phyloP scores from a whole-genome alignment of 2,888 invertebrate species.

The Synergus umbraculus region DNA sequence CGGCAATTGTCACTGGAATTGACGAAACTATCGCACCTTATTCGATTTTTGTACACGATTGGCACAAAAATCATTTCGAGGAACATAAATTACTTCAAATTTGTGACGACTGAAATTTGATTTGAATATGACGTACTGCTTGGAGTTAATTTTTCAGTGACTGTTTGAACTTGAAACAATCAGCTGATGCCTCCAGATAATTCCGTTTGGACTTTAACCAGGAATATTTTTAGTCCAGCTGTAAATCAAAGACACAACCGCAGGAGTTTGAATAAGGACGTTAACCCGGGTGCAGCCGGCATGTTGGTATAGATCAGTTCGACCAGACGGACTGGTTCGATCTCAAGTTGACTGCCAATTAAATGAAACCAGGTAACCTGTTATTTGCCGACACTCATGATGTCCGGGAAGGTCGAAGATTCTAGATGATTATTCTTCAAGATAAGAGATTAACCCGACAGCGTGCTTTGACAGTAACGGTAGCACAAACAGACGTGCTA shows the following conservation, averaged over 20 bases:
- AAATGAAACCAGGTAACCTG: conserved; percentile 62
- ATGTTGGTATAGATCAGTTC: conserved; percentile 67
- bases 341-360: conserved; percentile 57
- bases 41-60: conserved; percentile 32
- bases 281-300: conserved; percentile 25
- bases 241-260: not conserved
- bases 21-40: conserved; percentile 48
- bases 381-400: conserved; percentile 57
- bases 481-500: conserved; percentile 8
- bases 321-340: conserved; percentile 67
- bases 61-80: not conserved
- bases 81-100: too few species aligned
- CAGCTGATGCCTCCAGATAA: not conserved
- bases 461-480: conserved; percentile 2
- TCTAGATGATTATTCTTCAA: conserved; percentile 25
- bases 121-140: not conserved
- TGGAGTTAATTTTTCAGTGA: not conserved
- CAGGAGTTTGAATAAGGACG: conserved; percentile 23
- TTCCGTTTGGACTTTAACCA: not conserved
- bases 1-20: conserved; percentile 45
- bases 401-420: conserved; percentile 42
- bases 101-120: not conserved
- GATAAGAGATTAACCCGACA: conserved; percentile 14
- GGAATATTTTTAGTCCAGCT: not conserved
- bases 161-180: not conserved